These are phyloP conservation scores for Colossoma macropomum DNA, from an alignment of 2,113 vertebrate species.

Conservation along the genomic window DNA sequence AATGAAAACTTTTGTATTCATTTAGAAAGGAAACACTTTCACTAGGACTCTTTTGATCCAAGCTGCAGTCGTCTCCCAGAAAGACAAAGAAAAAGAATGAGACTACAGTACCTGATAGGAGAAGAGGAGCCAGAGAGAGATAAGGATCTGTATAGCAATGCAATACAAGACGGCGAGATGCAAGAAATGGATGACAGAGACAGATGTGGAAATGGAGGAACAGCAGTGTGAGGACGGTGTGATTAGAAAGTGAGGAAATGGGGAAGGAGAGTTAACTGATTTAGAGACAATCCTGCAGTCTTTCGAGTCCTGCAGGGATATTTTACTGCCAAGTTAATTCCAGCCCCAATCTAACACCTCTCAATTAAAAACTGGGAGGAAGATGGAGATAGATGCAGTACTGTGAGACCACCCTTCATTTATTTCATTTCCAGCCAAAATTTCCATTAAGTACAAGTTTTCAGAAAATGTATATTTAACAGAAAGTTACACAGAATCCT, in stretches of 20 bases:
- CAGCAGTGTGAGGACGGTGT: not conserved
- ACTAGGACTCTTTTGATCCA: no score
- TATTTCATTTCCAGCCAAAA: no score
- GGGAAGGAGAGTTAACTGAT: conserved; percentile 5
- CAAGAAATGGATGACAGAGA: not conserved
- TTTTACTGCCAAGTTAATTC: not conserved
- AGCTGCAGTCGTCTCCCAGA: not conserved
- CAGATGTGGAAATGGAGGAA: not conserved
- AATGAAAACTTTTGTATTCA: no score
- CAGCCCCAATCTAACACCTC: conserved; percentile 11
- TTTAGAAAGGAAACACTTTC: no score
- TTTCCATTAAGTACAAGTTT: no score
- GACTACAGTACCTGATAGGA: not conserved
- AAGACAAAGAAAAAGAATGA: not conserved
- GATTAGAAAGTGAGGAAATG: conserved; percentile 24
- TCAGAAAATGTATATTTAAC: no score
- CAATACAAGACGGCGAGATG: not conserved
- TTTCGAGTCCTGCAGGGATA: conserved; percentile 4
- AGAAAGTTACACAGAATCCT: no score
- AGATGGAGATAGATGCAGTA: not conserved
- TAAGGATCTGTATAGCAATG: not conserved
- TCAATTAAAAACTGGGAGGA: conserved; percentile 15
- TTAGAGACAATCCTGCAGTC: conserved; percentile 12
- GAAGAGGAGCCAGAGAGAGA: not conserved
- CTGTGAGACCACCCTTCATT: not conserved